Percentiles rank a stretch among this genome's conserved stretches.
Conservation (phyloP, 2,888 invertebrate genomes). For the Oasisia sp. region DNA sequence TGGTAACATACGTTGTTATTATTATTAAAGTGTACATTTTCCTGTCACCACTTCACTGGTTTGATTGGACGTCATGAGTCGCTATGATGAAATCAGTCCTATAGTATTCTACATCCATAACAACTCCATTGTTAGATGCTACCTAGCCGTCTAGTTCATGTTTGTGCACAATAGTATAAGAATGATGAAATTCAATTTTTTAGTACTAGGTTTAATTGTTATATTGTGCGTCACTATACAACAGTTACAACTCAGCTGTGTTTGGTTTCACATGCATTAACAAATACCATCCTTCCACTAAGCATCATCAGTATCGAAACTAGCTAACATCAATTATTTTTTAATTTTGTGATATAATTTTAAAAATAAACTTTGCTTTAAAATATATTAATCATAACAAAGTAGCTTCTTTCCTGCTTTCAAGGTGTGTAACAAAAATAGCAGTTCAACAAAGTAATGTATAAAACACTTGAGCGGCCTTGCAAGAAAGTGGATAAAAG, state of each 20-base stretch:
- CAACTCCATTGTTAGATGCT: background rate
- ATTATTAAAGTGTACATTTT: background rate
- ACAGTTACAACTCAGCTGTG: background rate
- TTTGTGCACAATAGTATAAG: background rate
- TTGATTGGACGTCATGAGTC: background rate
- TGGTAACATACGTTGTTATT: background rate
- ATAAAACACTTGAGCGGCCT: background rate
- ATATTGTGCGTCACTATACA: background rate
- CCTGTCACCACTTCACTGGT: background rate
- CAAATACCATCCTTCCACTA: background rate
- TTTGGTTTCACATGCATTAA: background rate
- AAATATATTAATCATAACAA: background rate
- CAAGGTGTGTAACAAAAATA: background rate
- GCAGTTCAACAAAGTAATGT: background rate
- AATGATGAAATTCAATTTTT: background rate
- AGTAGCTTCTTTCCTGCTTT: background rate
- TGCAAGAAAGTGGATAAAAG: constrained; percentile 1
- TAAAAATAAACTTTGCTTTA: background rate
- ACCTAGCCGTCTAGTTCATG: background rate
- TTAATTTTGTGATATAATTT: background rate
- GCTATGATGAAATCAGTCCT: background rate
- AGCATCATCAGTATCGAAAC: background rate
- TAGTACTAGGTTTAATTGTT: background rate
- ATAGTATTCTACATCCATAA: background rate
- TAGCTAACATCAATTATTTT: background rate